Base-by-base conservation (phyloP, 1,140 invertebrate genomes). In the Panagrolaimus sp. region DNA sequence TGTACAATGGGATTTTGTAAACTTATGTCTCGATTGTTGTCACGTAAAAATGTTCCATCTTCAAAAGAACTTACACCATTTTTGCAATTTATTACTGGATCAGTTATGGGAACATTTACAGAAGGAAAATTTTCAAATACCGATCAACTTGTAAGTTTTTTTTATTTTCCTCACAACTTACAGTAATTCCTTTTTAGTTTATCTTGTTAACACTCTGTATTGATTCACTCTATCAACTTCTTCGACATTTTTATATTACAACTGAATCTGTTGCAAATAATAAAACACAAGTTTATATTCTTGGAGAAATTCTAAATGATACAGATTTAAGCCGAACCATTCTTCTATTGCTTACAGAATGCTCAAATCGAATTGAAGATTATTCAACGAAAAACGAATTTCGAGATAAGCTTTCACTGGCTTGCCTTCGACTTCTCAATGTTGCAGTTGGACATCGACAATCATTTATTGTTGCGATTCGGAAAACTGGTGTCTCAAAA, bases 161-260 rank as follows among this genome's bases (percentile, higher is more conserved):
- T 21, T 52, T 52, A 21, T 14, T 52, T 12, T n/a, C n/a, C n/a
- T n/a, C n/a, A n/a, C 14, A 52, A 21, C 10, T 52, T 52, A 21
- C 5, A 52, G 1, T 52, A 21, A 7, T 10, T n/a, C 26, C 17
- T 8, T 58, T 58, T 58, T 21, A 58, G 52, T 58, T 21, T 21
- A 28, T 26, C 21, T n/a, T 58, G 52, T 12, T 58, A 14, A 58
- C 52, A 12, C 28, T 26, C 52, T 58, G 52, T n/a, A 21, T 58
- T 9, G 28, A 58, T 28, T 21, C 21, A 1, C 52, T 58, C 17
- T 58, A 58, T 28, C 28, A 10, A 21, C 17, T 58, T 0, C 15
- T 58, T 28, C 52, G 52, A 21, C 21, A 58, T 28, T 58, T 58
- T 8, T 58, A 58, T 6, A 28, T 58, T 28, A 58, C 52, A 21